phyloP scores from a whole-genome alignment of 2,797 vertebrate genomes.

The Alca torda region DNA sequence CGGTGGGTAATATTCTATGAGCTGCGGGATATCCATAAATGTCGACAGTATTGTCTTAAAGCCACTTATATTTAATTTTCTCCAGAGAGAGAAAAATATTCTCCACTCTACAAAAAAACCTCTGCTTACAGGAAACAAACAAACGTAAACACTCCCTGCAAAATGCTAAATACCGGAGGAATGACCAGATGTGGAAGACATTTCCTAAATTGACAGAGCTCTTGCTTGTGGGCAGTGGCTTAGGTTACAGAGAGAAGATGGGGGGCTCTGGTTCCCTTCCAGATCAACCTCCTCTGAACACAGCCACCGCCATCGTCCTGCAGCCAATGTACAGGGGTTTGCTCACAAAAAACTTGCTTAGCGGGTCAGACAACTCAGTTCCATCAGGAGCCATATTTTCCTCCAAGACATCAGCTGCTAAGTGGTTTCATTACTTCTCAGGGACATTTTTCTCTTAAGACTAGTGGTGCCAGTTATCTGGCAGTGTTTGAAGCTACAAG shows the following conservation, averaged over 20 bases:
- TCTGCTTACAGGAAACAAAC: not conserved
- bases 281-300: not conserved
- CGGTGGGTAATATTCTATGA: not conserved
- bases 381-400: not conserved
- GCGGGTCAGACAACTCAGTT: rapidly evolving
- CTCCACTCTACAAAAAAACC: not conserved
- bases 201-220: not conserved
- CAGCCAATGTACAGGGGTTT: not conserved
- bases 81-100: not conserved
- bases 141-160: rapidly evolving
- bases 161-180: not conserved
- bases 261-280: not conserved
- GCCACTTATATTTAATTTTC: not conserved
- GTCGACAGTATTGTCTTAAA: not conserved
- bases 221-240: not conserved
- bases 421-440: not conserved
- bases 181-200: not conserved
- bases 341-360: not conserved
- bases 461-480: not conserved
- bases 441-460: not conserved
- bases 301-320: not conserved
- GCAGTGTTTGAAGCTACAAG: not conserved
- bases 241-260: not conserved
- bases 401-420: not conserved
- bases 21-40: not conserved